These are phyloP conservation scores for Drosophila melanosoma DNA, from an alignment of 2,888 invertebrate genomes.

Conservation along the genomic window DNA sequence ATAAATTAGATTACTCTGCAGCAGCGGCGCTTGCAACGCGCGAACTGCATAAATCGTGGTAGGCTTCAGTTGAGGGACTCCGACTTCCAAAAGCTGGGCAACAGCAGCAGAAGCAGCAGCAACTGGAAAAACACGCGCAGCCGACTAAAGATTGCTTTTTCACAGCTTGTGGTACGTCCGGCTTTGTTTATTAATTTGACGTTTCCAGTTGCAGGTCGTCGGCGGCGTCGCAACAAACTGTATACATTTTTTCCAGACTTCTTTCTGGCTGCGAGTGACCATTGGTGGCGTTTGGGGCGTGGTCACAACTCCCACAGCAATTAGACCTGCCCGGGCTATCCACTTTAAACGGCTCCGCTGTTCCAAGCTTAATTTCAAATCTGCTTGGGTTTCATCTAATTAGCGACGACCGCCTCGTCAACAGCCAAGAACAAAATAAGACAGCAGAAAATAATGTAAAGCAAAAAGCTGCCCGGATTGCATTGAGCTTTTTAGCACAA, in stretches of 20 bases:
- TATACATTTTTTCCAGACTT: conserved; percentile 54
- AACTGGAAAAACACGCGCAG: conserved; percentile 55
- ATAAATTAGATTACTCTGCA: conserved; percentile 74
- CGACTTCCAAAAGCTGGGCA: conserved; percentile 28
- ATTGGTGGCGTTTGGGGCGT: conserved; percentile 34
- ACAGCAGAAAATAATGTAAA: background rate
- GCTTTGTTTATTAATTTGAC: conserved; percentile 75
- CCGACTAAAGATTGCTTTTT: conserved; percentile 72
- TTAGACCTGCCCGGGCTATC: conserved; percentile 32
- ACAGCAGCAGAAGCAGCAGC: background rate
- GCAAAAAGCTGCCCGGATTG: conserved; percentile 1
- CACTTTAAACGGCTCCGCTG: conserved; percentile 15
- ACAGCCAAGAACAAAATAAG: conserved; percentile 6
- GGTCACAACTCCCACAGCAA: conserved; percentile 51
- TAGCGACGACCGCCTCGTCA: conserved; percentile 15
- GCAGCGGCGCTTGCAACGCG: conserved; percentile 63
- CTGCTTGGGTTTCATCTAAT: conserved; percentile 23
- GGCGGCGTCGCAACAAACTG: conserved; percentile 67
- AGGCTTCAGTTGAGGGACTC: conserved; percentile 18
- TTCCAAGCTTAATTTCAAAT: conserved; percentile 14
- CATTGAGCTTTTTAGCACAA: conserved; percentile 23
- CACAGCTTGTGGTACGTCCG: conserved; percentile 78
- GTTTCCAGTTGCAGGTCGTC: conserved; percentile 64
- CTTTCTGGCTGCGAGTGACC: background rate
- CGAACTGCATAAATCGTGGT: conserved; percentile 73